These are phyloP conservation scores for Accipiter virgatus DNA, from an alignment of 2,113 vertebrate genomes.

Conservation along the genomic window DNA sequence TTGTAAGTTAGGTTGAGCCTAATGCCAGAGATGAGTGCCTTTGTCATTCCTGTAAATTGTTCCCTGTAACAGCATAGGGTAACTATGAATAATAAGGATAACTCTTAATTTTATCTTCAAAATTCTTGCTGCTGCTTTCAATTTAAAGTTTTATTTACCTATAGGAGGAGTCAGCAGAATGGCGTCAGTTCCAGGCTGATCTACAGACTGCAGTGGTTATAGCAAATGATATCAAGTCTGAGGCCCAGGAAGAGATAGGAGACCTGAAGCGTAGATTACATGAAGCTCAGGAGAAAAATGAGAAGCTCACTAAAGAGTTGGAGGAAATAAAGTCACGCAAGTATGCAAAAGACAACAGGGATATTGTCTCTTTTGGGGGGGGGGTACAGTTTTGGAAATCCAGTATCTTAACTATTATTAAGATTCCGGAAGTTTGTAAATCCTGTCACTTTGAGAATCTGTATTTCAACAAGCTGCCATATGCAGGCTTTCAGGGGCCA, in stretches of 20 bases:
- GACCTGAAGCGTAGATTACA: constrained; percentile 89
- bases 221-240: constrained; percentile 95
- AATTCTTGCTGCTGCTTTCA: neutral
- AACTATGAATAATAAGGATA: neutral
- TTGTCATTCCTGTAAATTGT: neutral
- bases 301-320: constrained; percentile 91
- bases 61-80: neutral
- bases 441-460: neutral
- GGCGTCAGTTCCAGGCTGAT: constrained; percentile 96
- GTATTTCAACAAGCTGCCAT: neutral
- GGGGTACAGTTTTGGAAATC: neutral
- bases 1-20: neutral
- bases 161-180: constrained; percentile 94
- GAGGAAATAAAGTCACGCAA: constrained; percentile 95
- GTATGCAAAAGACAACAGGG: constrained; percentile 65
- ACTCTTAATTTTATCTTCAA: neutral
- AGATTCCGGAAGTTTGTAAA: neutral
- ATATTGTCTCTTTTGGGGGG: neutral
- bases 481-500: neutral
- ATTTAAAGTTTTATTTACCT: neutral
- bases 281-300: constrained; percentile 90
- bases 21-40: neutral
- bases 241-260: constrained; percentile 95
- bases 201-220: constrained; percentile 96
- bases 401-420: neutral